Conservation (phyloP, 2,113 vertebrate genomes). For the Sebastes schlegelii region DNA sequence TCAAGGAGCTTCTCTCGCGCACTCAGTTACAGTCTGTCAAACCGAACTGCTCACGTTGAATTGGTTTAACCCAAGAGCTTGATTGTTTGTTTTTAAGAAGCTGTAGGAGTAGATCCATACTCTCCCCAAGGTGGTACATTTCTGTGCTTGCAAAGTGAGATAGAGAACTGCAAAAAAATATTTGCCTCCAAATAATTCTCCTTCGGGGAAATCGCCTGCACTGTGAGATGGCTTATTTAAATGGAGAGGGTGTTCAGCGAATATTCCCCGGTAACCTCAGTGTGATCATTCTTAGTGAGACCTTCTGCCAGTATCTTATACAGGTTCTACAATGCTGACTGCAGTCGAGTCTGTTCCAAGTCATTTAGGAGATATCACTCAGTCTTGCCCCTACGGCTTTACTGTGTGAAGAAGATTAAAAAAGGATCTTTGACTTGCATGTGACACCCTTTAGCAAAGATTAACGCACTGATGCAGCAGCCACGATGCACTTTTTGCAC, state of each 20-base stretch:
- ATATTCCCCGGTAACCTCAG: conserved; percentile 55
- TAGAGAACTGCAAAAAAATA: conserved; percentile 61
- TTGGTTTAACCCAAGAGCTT: conserved; percentile 28
- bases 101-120: conserved; percentile 29
- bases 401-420: conserved; percentile 44
- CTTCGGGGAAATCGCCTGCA: conserved; percentile 49
- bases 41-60: conserved; percentile 57
- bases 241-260: conserved; percentile 58
- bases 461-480: conserved; percentile 21
- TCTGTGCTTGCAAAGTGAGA: conserved; percentile 69
- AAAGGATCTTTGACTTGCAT: conserved; percentile 43
- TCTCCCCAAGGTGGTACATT: conserved; percentile 48
- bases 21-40: conserved; percentile 58
- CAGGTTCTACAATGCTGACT: conserved; percentile 40
- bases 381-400: conserved; percentile 25
- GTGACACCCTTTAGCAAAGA: conserved; percentile 44
- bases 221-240: conserved; percentile 69
- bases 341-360: conserved; percentile 50
- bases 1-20: conserved; percentile 64
- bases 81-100: conserved; percentile 52
- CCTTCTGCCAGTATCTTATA: conserved; percentile 43
- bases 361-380: conserved; percentile 57
- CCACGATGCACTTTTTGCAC: neutral
- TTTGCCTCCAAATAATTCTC: conserved; percentile 66
- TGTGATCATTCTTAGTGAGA: conserved; percentile 62